A percentile compares a stretch with the other conserved stretches of the same genome.
These are phyloP conservation scores for Bergia puertoricense DNA, from an alignment of 92 coral and sea anemone species.

Conservation along the genomic window DNA sequence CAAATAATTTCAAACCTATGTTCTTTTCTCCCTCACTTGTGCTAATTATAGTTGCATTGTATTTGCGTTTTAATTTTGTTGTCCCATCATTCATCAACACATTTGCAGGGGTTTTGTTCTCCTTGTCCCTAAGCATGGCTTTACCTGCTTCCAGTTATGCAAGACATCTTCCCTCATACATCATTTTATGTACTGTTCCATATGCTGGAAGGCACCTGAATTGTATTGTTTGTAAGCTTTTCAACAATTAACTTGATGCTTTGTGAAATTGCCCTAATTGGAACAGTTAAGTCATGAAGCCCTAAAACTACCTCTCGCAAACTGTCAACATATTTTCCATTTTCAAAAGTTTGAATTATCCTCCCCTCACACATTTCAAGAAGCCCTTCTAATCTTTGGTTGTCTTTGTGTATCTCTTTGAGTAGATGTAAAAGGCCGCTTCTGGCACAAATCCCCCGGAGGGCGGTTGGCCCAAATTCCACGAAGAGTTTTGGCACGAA, in stretches of 20 bases:
- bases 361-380: conserved; percentile 6
- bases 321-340: conserved; percentile 5
- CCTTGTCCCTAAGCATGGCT: conserved; percentile 25
- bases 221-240: not conserved
- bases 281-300: not conserved
- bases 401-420: conserved; percentile 7
- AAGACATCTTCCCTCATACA: conserved; percentile 17
- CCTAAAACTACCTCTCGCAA: conserved; percentile 1
- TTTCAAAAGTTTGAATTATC: conserved; percentile 3
- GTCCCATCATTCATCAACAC: conserved; percentile 16
- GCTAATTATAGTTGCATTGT: conserved; percentile 8
- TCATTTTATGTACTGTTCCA: conserved; percentile 7
- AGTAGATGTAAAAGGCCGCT: not conserved
- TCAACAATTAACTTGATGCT: conserved; percentile 16
- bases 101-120: conserved; percentile 9
- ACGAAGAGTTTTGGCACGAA: too few relatives aligned
- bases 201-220: conserved; percentile 1
- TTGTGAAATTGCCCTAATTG: conserved; percentile 7
- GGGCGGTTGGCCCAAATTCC: too few relatives aligned
- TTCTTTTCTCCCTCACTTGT: conserved; percentile 18
- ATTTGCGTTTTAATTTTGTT: conserved; percentile 1
- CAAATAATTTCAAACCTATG: not conserved
- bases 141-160: conserved; percentile 24
- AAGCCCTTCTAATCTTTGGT: conserved; percentile 12
- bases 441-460: too few relatives aligned